Conservation (phyloP, 2,888 invertebrate genomes). For the Congeria kusceri region DNA sequence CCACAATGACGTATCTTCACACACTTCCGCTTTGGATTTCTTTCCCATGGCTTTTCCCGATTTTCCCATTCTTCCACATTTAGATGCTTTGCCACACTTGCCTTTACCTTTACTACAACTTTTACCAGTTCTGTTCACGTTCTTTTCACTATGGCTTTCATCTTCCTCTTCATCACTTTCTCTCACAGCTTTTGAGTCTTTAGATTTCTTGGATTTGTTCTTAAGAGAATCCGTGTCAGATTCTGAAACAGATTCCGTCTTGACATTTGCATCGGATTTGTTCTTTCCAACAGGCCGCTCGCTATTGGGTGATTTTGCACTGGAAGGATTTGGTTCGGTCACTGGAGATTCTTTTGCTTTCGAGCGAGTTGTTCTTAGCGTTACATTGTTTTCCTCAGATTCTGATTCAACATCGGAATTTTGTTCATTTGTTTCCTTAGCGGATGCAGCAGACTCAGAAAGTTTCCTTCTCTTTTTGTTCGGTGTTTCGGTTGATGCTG, state of each 20-base stretch:
- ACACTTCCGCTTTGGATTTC: constrained; percentile 36
- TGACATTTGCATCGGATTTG: constrained; percentile 13
- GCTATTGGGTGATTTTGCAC: constrained; percentile 43
- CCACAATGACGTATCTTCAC: constrained; percentile 55
- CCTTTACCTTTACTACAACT: constrained; percentile 38
- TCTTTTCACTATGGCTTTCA: constrained; percentile 13
- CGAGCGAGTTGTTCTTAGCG: constrained; percentile 54
- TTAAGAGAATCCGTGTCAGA: neutral
- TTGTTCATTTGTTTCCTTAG: constrained; percentile 24
- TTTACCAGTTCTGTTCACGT: constrained; percentile 7
- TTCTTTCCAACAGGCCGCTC: constrained; percentile 17
- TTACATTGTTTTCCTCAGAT: constrained; percentile 23
- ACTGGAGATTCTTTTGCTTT: constrained; percentile 55
- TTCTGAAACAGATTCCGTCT: neutral
- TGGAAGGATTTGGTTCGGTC: constrained; percentile 32
- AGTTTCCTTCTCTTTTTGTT: constrained; percentile 15
- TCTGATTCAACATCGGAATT: constrained; percentile 52
- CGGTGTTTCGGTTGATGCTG: too few species aligned
- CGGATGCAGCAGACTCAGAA: constrained; percentile 8
- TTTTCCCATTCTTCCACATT: constrained; percentile 27
- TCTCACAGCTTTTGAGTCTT: neutral
- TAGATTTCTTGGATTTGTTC: neutral
- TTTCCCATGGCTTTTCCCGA: constrained; percentile 22
- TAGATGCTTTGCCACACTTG: constrained; percentile 32
- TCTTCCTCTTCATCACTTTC: constrained; percentile 17